A percentile compares a stretch with the other conserved stretches of the same genome.
These are phyloP conservation scores for Ramphastos sulfuratus DNA, from an alignment of 2,113 vertebrate species.

Conservation along the genomic window DNA sequence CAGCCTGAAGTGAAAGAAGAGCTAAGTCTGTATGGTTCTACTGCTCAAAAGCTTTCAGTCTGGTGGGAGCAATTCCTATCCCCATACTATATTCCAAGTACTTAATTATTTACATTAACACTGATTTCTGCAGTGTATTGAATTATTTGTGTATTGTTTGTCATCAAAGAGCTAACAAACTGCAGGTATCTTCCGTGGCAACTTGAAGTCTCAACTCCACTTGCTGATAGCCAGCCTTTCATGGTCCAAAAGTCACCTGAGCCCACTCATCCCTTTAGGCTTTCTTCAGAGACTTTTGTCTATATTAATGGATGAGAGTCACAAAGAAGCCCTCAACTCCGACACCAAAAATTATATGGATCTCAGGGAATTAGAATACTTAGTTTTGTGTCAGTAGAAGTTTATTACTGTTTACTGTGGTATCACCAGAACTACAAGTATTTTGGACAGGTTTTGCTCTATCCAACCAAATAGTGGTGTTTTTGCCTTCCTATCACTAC, in stretches of 20 bases:
- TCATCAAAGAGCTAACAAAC: background rate
- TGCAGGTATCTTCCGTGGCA: background rate
- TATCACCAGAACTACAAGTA: background rate
- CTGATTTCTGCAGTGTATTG: background rate
- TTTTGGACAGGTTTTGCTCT: background rate
- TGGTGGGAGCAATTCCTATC: background rate
- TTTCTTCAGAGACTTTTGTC: background rate
- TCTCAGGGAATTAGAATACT: background rate
- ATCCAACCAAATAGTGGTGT: background rate
- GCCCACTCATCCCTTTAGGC: slow-evolving; percentile 13
- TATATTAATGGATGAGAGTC: background rate
- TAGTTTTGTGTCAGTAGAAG: background rate
- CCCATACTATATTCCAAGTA: background rate
- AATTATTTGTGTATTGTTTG: background rate
- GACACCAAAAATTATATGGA: background rate
- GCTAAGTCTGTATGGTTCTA: background rate
- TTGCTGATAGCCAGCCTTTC: background rate
- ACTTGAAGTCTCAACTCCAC: background rate
- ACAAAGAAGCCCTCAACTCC: background rate
- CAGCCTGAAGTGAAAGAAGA: background rate
- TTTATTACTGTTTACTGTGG: background rate
- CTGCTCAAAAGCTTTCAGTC: background rate
- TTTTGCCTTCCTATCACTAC: background rate
- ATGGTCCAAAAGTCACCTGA: background rate
- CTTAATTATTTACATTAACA: background rate